These are phyloP conservation scores for Nylanderia fulva DNA, from an alignment of 1,140 invertebrate species.

Conservation along the genomic window DNA sequence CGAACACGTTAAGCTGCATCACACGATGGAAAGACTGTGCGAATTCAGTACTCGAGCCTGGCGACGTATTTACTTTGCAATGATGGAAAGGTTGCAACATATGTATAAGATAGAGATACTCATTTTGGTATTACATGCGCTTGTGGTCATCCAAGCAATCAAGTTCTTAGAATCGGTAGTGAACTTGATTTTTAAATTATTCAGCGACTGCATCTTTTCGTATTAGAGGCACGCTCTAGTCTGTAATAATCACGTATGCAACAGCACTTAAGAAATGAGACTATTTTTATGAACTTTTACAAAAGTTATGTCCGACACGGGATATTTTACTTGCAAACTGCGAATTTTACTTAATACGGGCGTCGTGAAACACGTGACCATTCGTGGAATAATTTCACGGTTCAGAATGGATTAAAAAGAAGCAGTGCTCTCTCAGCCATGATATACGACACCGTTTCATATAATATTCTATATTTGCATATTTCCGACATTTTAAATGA, in stretches of 20 bases:
- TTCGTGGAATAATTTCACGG: conserved; percentile 49
- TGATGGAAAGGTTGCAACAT: conserved; percentile 78
- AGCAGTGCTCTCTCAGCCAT: conserved; percentile 29
- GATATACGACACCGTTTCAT: conserved; percentile 38
- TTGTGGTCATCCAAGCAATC: conserved; percentile 75
- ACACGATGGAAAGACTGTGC: conserved; percentile 79
- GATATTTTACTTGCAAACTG: conserved; percentile 52
- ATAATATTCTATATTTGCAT: conserved; percentile 43
- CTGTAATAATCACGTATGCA: conserved; percentile 27
- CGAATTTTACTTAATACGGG: conserved; percentile 51
- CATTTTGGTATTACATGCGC: conserved; percentile 76
- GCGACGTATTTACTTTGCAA: conserved; percentile 77
- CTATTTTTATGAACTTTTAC: conserved; percentile 45
- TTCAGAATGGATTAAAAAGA: conserved; percentile 37
- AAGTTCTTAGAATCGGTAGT: conserved; percentile 73
- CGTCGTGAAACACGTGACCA: conserved; percentile 24
- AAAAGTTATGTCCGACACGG: conserved; percentile 7
- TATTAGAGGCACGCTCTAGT: conserved; percentile 44
- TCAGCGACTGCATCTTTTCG: conserved; percentile 68
- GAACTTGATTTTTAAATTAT: conserved; percentile 71
- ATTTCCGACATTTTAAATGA: conserved; percentile 43
- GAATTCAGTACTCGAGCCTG: conserved; percentile 78
- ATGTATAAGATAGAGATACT: conserved; percentile 82
- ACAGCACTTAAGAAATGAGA: conserved; percentile 24
- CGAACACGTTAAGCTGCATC: conserved; percentile 79